Evolutionary conservation across 2,888 invertebrate genomes (phyloP).

Genomic region (Melanargia galathea): DNA sequence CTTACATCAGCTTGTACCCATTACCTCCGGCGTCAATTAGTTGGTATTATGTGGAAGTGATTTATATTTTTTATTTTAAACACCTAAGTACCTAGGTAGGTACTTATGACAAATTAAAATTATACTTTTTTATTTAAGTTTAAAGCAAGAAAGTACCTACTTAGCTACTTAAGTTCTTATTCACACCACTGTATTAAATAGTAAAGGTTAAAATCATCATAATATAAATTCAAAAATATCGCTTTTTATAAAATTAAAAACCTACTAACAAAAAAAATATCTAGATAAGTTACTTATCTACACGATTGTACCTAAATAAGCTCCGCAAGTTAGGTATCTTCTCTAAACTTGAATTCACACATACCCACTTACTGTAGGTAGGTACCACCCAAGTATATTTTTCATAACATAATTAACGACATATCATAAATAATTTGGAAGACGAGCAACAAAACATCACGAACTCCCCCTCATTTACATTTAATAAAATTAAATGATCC

Average conservation of each 20-base stretch:
- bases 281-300: too few relatives aligned
- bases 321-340: background rate
- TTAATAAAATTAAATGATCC: conserved; percentile 82
- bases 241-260: too few relatives aligned
- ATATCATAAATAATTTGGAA: conserved; percentile 39
- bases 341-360: conserved; percentile 6
- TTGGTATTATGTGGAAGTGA: conserved; percentile 7
- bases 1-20: conserved; percentile 9
- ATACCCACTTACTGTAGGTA: background rate
- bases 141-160: too few relatives aligned
- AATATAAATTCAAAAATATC: too few relatives aligned
- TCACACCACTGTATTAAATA: too few relatives aligned
- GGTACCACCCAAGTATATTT: conserved; percentile 13
- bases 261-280: too few relatives aligned
- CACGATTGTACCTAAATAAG: too few relatives aligned
- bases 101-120: background rate
- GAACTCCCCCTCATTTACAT: conserved; percentile 78
- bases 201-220: too few relatives aligned
- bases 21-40: conserved; percentile 5
- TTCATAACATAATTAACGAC: conserved; percentile 32
- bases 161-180: too few relatives aligned
- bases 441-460: conserved; percentile 56
- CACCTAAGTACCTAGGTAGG: background rate
- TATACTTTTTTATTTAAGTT: background rate
- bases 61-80: background rate